phyloP scores from a whole-genome alignment of 2,888 invertebrate genomes.

The Parnassius glacialis region DNA sequence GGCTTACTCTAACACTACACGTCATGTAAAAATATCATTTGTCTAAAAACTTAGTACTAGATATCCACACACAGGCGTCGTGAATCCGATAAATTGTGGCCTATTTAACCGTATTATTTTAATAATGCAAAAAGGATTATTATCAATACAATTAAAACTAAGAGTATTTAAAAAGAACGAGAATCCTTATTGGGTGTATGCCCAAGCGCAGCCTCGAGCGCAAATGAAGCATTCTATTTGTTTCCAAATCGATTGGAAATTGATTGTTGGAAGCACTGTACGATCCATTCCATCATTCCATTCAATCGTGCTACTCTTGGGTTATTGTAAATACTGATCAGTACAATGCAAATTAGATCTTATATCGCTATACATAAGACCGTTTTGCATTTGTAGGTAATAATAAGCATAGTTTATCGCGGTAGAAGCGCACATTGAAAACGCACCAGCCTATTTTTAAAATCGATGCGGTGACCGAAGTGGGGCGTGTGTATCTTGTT shows the following conservation, averaged over 20 bases:
- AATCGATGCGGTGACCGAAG: conserved; percentile 77
- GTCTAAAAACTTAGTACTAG: too few species aligned
- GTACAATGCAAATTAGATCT: conserved; percentile 42
- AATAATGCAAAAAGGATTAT: too few species aligned
- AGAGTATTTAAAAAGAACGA: too few species aligned
- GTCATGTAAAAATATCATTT: too few species aligned
- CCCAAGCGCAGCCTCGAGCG: background rate
- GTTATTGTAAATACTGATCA: conserved; percentile 38
- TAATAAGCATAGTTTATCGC: conserved; percentile 50
- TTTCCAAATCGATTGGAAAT: conserved; percentile 50
- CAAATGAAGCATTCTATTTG: conserved; percentile 51
- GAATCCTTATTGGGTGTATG: too few species aligned
- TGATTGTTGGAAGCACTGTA: conserved; percentile 61
- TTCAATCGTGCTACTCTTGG: conserved; percentile 52
- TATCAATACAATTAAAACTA: too few species aligned
- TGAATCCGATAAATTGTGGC: too few species aligned
- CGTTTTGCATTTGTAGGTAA: conserved; percentile 31
- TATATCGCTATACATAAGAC: conserved; percentile 41
- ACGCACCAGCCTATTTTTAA: conserved; percentile 78
- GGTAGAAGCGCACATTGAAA: conserved; percentile 59
- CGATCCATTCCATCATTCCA: conserved; percentile 62
- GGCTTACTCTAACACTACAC: too few species aligned
- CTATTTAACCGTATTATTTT: too few species aligned
- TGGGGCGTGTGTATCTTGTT: conserved; percentile 67
- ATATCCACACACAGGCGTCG: too few species aligned